Conservation (phyloP, 2,113 vertebrate genomes). For the Sander vitreus region DNA sequence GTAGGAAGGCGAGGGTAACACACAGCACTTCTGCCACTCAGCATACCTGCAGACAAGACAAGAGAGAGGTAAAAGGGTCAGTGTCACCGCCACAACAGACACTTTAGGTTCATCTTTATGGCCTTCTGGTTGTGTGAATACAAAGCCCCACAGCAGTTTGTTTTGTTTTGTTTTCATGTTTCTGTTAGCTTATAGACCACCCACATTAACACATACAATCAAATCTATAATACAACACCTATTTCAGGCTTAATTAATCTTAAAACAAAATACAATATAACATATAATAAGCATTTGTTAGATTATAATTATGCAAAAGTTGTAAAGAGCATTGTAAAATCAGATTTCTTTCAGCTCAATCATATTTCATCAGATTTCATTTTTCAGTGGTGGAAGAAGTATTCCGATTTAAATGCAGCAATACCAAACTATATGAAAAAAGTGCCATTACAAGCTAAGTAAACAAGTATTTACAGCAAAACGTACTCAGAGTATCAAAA, state of each 20-base stretch:
- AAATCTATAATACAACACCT: not conserved
- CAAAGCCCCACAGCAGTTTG: not conserved
- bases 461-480: no score
- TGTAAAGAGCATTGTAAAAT: not conserved
- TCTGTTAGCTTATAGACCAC: not conserved
- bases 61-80: not conserved
- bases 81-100: not conserved
- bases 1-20: not conserved
- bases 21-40: slow-evolving; percentile 55
- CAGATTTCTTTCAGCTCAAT: not conserved
- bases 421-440: not conserved
- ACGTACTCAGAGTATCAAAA: not conserved
- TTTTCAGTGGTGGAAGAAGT: not conserved
- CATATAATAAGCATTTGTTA: not conserved
- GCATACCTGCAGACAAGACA: slow-evolving; percentile 77
- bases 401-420: not conserved
- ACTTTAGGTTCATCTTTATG: not conserved
- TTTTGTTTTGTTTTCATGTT: not conserved
- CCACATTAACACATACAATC: not conserved
- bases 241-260: not conserved
- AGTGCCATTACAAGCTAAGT: no score
- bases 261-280: not conserved
- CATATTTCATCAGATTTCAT: not conserved
- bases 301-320: not conserved
- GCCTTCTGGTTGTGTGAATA: not conserved